Evolutionary conservation across 1,140 invertebrate species (phyloP).

Genomic region (Doryteuthis pealeii): DNA sequence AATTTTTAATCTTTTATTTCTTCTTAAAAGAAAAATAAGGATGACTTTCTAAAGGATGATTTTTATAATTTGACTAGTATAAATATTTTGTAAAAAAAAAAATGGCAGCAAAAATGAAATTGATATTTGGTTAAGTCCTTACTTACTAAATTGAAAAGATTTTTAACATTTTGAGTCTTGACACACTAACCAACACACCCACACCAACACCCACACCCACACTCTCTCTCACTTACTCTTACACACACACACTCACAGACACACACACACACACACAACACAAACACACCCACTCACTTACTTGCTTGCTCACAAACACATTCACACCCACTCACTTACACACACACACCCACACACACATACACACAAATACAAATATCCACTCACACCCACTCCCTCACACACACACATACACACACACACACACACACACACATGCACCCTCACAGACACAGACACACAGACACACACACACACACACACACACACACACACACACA

Average conservation of each 20-base stretch:
- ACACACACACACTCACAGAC: neutral
- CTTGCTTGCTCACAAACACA: neutral
- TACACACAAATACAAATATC: neutral
- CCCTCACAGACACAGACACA: neutral
- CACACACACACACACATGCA: neutral
- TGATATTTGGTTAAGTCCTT: no score
- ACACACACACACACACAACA: neutral
- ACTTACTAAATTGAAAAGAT: no score
- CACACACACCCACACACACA: neutral
- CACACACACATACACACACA: neutral
- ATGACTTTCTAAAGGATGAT: no score
- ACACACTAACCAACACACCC: neutral
- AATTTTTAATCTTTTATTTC: no score
- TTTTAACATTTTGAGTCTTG: neutral
- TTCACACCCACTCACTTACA: neutral
- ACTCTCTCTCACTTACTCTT: neutral
- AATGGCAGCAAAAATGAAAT: no score
- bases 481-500: neutral
- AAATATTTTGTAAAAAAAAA: no score
- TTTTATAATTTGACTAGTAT: no score
- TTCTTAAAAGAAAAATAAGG: no score
- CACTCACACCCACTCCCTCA: neutral
- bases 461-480: neutral
- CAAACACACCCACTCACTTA: neutral
- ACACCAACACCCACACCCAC: neutral